A percentile compares a stretch with the other conserved stretches of the same genome.
Evolutionary conservation across 2,888 invertebrate genomes (phyloP).

Genomic region (Andricus quercusramuli): DNA sequence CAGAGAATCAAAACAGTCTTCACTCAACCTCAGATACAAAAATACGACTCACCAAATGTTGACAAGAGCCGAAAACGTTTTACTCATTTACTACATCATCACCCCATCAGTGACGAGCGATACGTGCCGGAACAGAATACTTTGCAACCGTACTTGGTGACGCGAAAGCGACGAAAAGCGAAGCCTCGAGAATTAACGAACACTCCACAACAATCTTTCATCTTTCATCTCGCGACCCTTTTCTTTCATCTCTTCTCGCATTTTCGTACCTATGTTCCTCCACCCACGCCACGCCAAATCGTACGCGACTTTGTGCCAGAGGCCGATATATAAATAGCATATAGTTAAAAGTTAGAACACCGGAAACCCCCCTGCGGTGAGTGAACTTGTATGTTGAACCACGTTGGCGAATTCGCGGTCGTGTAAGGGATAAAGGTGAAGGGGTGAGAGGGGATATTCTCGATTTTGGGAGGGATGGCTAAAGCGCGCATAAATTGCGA

Average conservation of each 20-base stretch:
- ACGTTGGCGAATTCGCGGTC: constrained; percentile 71
- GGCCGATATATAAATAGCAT: constrained; percentile 52
- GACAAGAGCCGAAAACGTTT: background rate
- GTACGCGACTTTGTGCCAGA: constrained; percentile 36
- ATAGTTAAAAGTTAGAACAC: constrained; percentile 43
- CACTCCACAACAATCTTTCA: constrained; percentile 3
- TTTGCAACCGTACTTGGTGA: constrained; percentile 15
- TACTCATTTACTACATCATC: constrained; percentile 10
- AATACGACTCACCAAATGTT: constrained; percentile 9
- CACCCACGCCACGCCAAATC: constrained; percentile 33
- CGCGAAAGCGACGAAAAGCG: constrained; percentile 17
- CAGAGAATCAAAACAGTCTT: constrained; percentile 3
- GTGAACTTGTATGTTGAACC: constrained; percentile 69
- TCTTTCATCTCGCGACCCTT: background rate
- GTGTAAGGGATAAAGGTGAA: constrained; percentile 54
- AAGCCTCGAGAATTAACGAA: constrained; percentile 20
- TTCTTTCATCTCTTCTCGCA: constrained; percentile 19
- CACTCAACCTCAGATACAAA: constrained; percentile 1
- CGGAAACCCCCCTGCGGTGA: constrained; percentile 64
- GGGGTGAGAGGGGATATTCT: constrained; percentile 1
- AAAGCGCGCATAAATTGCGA: constrained; percentile 76
- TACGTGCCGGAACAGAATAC: constrained; percentile 21
- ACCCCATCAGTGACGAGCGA: constrained; percentile 28
- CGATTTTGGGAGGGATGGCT: constrained; percentile 58
- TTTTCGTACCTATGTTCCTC: constrained; percentile 22